phyloP scores from a whole-genome alignment of 2,113 vertebrate genomes.

The Globicephala melas region DNA sequence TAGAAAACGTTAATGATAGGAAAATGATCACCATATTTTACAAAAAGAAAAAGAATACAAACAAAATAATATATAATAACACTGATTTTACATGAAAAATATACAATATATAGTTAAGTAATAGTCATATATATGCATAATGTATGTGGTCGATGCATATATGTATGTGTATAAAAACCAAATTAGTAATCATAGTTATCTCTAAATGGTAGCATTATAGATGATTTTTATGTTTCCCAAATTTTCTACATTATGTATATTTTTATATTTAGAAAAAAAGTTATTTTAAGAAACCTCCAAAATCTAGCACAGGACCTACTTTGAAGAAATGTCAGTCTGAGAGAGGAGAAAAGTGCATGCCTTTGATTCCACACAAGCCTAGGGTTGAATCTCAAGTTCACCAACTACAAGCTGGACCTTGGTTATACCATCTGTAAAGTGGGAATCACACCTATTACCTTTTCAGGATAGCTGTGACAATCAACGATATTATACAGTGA shows the following conservation, averaged over 20 bases:
- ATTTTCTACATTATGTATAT: not conserved
- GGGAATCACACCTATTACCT: not conserved
- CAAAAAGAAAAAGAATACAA: not conserved
- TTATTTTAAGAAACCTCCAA: slow-evolving; percentile 12
- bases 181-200: not conserved
- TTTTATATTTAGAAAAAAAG: not conserved
- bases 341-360: not conserved
- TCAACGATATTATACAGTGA: not conserved
- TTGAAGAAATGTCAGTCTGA: not conserved
- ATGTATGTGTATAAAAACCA: not conserved
- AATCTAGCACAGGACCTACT: slow-evolving; percentile 9
- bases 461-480: not conserved
- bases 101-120: not conserved
- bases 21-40: not conserved
- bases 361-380: not conserved
- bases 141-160: not conserved
- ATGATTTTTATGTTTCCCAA: not conserved
- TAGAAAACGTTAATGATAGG: not conserved
- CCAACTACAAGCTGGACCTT: not conserved
- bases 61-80: not conserved
- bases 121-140: not conserved
- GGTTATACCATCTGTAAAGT: not conserved
- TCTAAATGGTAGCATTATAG: not conserved
- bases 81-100: not conserved
- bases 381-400: not conserved